Percentiles rank a stretch among this genome's conserved stretches.
Conservation (phyloP, 2,113 vertebrate species). For the Dicrurus megarhynchus region DNA sequence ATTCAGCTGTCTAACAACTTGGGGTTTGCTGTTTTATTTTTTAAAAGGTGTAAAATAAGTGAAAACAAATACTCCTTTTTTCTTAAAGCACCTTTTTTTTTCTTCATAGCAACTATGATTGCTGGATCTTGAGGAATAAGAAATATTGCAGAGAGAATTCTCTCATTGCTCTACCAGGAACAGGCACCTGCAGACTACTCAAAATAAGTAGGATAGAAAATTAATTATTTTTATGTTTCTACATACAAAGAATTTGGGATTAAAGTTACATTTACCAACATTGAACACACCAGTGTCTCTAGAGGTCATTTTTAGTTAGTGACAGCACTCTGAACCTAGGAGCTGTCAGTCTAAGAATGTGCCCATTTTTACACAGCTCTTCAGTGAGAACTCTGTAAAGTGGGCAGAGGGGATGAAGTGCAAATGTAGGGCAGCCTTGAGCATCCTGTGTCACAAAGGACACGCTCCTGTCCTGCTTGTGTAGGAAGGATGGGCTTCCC, state of each 20-base stretch:
- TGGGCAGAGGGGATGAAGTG: background rate
- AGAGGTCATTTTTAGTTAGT: background rate
- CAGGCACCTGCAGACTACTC: background rate
- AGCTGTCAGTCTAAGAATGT: background rate
- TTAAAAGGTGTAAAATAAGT: background rate
- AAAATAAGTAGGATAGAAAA: background rate
- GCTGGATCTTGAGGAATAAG: background rate
- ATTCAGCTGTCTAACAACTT: background rate
- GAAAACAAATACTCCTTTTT: background rate
- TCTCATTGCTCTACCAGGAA: background rate
- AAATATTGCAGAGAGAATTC: background rate
- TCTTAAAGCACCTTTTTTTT: too few species aligned
- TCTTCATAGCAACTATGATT: background rate
- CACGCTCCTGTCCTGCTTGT: background rate
- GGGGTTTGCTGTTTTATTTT: accelerated
- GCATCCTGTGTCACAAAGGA: background rate
- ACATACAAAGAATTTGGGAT: background rate
- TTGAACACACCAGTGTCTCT: accelerated
- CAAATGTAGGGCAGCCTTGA: background rate
- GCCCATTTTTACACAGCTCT: background rate
- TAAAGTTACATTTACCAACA: background rate
- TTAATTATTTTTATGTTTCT: background rate
- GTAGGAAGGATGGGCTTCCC: background rate
- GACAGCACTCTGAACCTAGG: background rate
- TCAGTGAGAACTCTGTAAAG: background rate